A percentile compares a stretch with the other conserved stretches of the same genome.
These are phyloP conservation scores for Myotis lucifugus DNA, from an alignment of 2,113 vertebrate genomes.

Conservation along the genomic window DNA sequence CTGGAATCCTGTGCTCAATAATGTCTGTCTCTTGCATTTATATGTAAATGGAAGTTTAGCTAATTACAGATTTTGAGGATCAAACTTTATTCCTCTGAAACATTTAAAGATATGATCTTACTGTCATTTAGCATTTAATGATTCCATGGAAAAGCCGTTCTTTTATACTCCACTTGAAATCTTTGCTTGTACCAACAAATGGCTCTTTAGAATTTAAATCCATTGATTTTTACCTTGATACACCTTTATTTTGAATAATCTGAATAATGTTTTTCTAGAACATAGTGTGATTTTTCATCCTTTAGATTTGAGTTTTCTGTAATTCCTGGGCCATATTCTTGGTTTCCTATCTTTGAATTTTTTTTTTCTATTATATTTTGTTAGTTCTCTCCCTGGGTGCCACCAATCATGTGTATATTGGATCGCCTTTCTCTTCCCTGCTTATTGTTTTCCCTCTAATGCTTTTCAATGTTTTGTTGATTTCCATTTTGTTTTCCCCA, in stretches of 20 bases:
- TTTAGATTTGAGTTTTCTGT: background rate
- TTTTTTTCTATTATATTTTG: background rate
- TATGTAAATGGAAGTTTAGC: background rate
- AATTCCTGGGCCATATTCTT: background rate
- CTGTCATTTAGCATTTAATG: background rate
- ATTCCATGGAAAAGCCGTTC: background rate
- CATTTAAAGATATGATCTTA: background rate
- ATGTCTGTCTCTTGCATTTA: background rate
- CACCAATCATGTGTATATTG: background rate
- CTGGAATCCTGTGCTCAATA: background rate
- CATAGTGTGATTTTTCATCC: background rate
- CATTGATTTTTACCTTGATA: background rate
- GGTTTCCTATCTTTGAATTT: background rate
- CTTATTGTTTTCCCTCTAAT: background rate
- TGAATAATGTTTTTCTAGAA: background rate
- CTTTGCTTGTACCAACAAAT: background rate
- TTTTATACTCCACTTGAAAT: background rate
- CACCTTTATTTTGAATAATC: background rate
- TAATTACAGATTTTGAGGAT: background rate
- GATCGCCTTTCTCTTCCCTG: background rate
- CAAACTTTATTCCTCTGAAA: background rate
- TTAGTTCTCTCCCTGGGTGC: background rate
- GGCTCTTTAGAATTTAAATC: constrained; percentile 6
- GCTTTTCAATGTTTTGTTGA: background rate
- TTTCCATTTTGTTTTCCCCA: background rate